These are phyloP conservation scores for Percopsis transmontana DNA, from an alignment of 2,113 vertebrate species.

Conservation along the genomic window DNA sequence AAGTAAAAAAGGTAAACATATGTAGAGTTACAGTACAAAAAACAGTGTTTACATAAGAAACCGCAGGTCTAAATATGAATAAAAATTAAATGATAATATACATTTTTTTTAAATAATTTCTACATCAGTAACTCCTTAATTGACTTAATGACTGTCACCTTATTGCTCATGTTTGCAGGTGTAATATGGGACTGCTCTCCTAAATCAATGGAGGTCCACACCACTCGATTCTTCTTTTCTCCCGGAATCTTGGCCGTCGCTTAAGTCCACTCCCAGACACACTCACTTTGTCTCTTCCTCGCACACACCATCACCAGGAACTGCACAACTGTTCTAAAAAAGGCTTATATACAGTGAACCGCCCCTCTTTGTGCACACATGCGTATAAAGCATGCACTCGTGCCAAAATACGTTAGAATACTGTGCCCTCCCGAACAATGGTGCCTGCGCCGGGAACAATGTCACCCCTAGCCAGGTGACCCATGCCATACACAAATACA, in stretches of 20 bases:
- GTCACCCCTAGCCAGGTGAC: constrained; percentile 30
- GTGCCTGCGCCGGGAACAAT: constrained; percentile 37
- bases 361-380: constrained; percentile 29
- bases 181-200: constrained; percentile 42
- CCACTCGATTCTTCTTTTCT: constrained; percentile 47
- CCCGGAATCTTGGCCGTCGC: constrained; percentile 62
- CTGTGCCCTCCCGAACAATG: constrained; percentile 9
- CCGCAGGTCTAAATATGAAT: no score
- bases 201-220: constrained; percentile 73
- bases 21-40: no score
- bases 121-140: neutral
- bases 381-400: constrained; percentile 14
- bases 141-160: constrained; percentile 15
- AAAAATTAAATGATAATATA: no score
- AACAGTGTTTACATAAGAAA: no score
- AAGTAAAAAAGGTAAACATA: no score
- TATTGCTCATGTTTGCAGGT: constrained; percentile 63
- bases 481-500: neutral
- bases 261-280: constrained; percentile 18
- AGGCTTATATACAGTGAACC: constrained; percentile 49
- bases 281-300: neutral
- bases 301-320: constrained; percentile 32
- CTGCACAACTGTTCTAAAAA: constrained; percentile 16
- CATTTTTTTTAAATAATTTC: no score
- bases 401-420: neutral